Percentiles rank a stretch among this genome's conserved stretches.
Conservation (phyloP, 2,113 vertebrate species). For the Eurypyga helias region DNA sequence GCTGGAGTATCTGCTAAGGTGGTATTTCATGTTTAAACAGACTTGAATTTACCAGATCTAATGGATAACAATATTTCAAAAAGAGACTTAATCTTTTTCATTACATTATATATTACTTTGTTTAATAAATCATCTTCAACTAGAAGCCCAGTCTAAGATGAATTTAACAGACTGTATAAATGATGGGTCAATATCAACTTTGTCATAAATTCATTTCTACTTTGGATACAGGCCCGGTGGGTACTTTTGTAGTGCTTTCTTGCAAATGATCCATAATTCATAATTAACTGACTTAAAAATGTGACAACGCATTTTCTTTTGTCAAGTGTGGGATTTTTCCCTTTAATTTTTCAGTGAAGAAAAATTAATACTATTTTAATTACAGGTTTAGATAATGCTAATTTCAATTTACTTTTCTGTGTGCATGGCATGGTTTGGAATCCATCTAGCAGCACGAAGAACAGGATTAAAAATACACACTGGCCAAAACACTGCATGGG, state of each 20-base stretch:
- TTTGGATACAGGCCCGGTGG: conserved; percentile 63
- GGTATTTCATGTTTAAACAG: conserved; percentile 42
- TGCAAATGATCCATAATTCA: conserved; percentile 62
- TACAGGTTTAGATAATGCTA: conserved; percentile 4
- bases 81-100: conserved; percentile 65
- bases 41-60: conserved; percentile 24
- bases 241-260: conserved; percentile 60
- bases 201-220: conserved; percentile 65
- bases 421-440: not conserved
- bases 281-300: conserved; percentile 50
- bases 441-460: not conserved
- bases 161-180: conserved; percentile 70
- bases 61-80: conserved; percentile 65
- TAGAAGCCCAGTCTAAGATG: conserved; percentile 44
- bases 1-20: not conserved
- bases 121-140: conserved; percentile 68
- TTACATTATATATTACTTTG: conserved; percentile 50
- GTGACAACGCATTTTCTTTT: conserved; percentile 38
- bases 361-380: conserved; percentile 47
- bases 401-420: conserved; percentile 28
- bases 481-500: not conserved
- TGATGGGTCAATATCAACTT: conserved; percentile 69
- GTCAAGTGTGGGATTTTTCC: not conserved
- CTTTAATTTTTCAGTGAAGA: not conserved
- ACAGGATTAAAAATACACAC: not conserved